Evolutionary conservation across 2,113 vertebrate species (phyloP), one percentile per base, ranked within the genome.

Genomic region (Cynopterus brachyotis): DNA sequence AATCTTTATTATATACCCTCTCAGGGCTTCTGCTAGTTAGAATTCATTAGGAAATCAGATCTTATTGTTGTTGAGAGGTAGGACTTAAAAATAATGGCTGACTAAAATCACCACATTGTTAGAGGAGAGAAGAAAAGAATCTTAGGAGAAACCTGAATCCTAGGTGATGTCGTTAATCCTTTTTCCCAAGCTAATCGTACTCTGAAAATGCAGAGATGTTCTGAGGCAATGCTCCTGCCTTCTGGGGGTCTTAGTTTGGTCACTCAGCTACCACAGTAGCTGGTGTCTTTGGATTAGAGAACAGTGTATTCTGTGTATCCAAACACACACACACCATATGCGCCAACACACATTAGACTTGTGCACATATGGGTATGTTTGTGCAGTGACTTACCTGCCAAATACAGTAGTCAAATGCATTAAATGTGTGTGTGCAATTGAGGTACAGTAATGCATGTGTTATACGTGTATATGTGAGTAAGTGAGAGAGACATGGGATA

Each of bases 31-130:
- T 53, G 1, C 66, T 72, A 11, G 42, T 59, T 70, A 75, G 67
- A 67, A 82, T 80, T 94, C 83, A 69, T 75, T 45, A 73, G 82
- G 64, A 92, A 91, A 93, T 76, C 22, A n/a, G 42, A 47, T 70
- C 35, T 90, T 35, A 0, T 76, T 91, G 91, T n/a, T 84, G 80
- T 26, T 24, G 70, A 90, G 57, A 86, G 20, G 45, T 1, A 9
- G n/a, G 12, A 79, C 37, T 72, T 67, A 15, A 17, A 82, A 83
- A 91, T 26, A 45, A 4, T 45, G 79, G 60, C 15, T 24, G 16
- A 53, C 50, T 79, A 53, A 88, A 79, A 81, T 37, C 2, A 8
- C 11, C 22, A 1, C 17, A 11, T 86, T 50, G 22, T 78, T 35
- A 0, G 0, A 22, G 45, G 15, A 28, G 22, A 57, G 35, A 69